Base-by-base conservation (phyloP, 2,113 vertebrate genomes). In the Psettodes erumei region DNA sequence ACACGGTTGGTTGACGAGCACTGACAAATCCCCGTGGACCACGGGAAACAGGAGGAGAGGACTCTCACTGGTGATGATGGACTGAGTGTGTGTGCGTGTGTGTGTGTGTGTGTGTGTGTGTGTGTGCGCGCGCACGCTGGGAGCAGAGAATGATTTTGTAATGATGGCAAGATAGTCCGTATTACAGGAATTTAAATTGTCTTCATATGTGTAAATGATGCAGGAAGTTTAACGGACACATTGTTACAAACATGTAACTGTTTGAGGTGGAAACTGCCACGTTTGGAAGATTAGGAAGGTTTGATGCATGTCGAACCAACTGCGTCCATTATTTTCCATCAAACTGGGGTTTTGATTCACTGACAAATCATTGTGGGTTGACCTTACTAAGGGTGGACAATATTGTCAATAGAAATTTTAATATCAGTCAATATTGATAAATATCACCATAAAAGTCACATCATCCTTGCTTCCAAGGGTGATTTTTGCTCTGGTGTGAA, bases 1-100 rank as follows among this genome's bases (percentile, higher is more conserved):
- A 94, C 91, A 93, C 87, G 90, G 90, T 93, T 90, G 86, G 88
- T 91, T 89, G 91, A 91, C 79, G 90, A 93, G 90, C 79, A 85
- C 85, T 93, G 94, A 94, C 90, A 87, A 91, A 87, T 94, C 94
- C 93, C 94, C 56, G 65, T 4, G 88, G 93, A 90, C 84, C 80
- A 47, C 75, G 55, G 77, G 48, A 86, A 89, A 91, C 89, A 88
- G 79, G 81, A 89, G 83, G 82, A 86, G 79, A 90, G 89, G 89
- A 81, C 79, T 86, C 85, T 93, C 75, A 83, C 83, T 88, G 86
- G 70, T 90, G 90, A 89, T 86, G 89, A 88, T 87, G 83, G 88
- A 88, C 79, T 72, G 61, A 64, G 78, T 72, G 51, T 82, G 43
- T 67, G 67, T 58, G 56, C 85, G 74, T 58, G 65, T 78, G 43